Conservation (phyloP, 2,113 vertebrate species). For the Delphinapterus leucas region DNA sequence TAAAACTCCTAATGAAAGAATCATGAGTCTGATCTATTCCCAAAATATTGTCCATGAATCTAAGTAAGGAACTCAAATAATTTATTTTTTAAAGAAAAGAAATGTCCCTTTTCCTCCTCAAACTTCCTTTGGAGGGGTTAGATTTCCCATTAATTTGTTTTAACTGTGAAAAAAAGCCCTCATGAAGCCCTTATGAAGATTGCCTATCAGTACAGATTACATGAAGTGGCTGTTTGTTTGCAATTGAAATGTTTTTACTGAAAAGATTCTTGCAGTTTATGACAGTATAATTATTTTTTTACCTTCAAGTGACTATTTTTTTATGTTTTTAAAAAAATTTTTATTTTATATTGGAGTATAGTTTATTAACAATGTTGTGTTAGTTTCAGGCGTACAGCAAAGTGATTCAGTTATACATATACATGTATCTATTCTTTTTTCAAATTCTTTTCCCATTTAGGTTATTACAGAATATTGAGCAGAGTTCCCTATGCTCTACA, state of each 20-base stretch:
- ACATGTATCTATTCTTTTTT: background rate
- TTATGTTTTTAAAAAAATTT: rapidly evolving
- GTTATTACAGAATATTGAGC: background rate
- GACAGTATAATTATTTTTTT: background rate
- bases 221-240: background rate
- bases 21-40: background rate
- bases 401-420: background rate
- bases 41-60: background rate
- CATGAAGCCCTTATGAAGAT: background rate
- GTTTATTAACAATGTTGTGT: background rate
- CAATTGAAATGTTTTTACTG: background rate
- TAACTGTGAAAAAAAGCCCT: background rate
- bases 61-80: background rate
- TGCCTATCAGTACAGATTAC: background rate
- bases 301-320: background rate
- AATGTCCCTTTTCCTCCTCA: background rate
- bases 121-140: background rate
- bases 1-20: background rate
- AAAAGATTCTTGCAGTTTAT: background rate
- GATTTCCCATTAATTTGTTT: background rate
- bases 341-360: background rate
- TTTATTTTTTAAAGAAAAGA: background rate
- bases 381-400: background rate
- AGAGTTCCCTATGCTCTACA: background rate
- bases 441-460: background rate